Evolutionary conservation across 2,888 invertebrate species (phyloP), one percentile per base, ranked within the genome.

Genomic region (Scrobipalpa atriplicella): DNA sequence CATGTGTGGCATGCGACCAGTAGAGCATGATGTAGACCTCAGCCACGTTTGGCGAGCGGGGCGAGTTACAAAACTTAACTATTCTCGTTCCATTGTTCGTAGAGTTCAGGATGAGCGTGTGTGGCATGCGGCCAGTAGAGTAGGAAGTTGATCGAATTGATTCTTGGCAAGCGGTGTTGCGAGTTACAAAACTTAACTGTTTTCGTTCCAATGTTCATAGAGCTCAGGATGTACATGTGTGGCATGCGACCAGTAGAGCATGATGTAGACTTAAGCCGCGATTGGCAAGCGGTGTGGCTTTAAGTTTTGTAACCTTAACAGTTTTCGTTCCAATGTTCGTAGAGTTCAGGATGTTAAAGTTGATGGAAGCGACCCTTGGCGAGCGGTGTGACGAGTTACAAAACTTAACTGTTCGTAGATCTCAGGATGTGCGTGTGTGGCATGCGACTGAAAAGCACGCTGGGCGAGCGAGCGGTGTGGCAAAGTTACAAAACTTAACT

Each of bases 311-410:
- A 13, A 43, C 13, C n/a, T 43, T 13, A 78, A 88, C 92, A 87
- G 67, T 92, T 84, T 29, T 78, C 69, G 72, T 89, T 86, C 92
- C 91, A 92, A 19, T 80, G 78, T 70, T 90, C 92, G 65, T 92
- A 92, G 3, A 92, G 67, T 63, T 90, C 90, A 0, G 87, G 87
- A 41, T 92, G 92, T 0, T 87, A 21, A 91, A 92, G 75, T 90
- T 89, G 0, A 88, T 8, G 5, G 39, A 39, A 10, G 39, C 39
- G 39, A 11, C 29, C 2, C 29, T 29, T 29, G 29, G 29, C n/a
- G n/a, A n/a, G n/a, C n/a, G n/a, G n/a, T n/a, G n/a, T n/a, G n/a
- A 1, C 78, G 77, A 21, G 70, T 70, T 0, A 43, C 29, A 29
- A 13, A 43, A 1, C n/a, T 43, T 13, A 78, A 88, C 92, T 80